phyloP scores from a whole-genome alignment of 2,797 vertebrate genomes.

The Pipistrellus kuhlii region DNA sequence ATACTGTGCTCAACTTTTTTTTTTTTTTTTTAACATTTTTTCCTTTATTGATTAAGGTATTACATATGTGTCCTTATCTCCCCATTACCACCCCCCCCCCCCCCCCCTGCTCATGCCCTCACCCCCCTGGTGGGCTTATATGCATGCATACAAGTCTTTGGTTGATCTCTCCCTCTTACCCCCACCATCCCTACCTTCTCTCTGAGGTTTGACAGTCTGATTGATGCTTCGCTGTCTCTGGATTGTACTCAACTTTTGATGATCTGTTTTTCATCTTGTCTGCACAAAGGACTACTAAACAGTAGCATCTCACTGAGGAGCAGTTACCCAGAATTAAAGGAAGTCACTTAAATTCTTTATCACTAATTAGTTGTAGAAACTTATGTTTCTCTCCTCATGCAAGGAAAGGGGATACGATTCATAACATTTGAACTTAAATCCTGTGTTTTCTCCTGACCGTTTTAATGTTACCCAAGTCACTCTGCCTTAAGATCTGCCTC shows the following conservation, averaged over 20 bases:
- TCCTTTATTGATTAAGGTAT: too few species aligned
- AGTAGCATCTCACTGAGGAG: neutral
- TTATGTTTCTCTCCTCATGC: neutral
- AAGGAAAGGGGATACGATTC: neutral
- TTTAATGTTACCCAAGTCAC: neutral
- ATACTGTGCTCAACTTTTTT: too few species aligned
- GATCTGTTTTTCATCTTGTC: neutral
- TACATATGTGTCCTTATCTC: too few species aligned
- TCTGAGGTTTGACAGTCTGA: too few species aligned
- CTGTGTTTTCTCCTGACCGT: neutral
- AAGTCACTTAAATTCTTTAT: conserved; percentile 53
- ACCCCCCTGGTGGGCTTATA: too few species aligned
- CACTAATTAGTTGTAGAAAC: neutral
- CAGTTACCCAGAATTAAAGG: conserved; percentile 48
- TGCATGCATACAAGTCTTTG: too few species aligned
- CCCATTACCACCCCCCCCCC: too few species aligned
- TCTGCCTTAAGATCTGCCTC: neutral
- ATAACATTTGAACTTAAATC: neutral
- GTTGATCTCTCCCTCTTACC: too few species aligned
- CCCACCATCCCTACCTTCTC: too few species aligned
- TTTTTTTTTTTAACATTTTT: too few species aligned
- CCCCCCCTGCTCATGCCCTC: too few species aligned
- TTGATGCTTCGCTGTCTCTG: too few species aligned
- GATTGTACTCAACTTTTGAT: conserved; percentile 5
- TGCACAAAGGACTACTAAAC: neutral